Base-by-base conservation (phyloP, 2,888 invertebrate genomes). In the Hedychridium roseum region DNA sequence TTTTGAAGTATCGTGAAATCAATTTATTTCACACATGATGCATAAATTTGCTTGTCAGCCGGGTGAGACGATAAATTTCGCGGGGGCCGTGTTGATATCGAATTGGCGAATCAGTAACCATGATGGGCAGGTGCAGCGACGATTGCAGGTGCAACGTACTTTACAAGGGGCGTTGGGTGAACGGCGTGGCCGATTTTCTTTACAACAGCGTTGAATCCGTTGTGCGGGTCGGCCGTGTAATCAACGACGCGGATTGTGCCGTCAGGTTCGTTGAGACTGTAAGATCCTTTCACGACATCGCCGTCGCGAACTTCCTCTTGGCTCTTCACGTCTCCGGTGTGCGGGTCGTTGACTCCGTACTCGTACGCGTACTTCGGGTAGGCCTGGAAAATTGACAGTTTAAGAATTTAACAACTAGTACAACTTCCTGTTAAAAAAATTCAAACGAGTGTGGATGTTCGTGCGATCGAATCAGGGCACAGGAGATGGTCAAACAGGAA, bases 151-250 rank as follows among this genome's bases (percentile, higher is more conserved):
- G 56, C 54, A 31, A 59, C 57, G 48, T 69, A 67, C 56, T 71
- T 71, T 6, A 63, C 61, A 44, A 65, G 46, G 9, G 71, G 66
- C 12, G 49, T 54, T n/a, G 62, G 71, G 55, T 74, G 73, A 6
- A 65, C 50, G 15, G 72, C 64, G 2, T 72, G 70, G 4, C 72
- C 73, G 37, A 74, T 69, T 42, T 71, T 73, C 58, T 72, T 74
- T 14, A 73, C 74, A 3, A 74, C 68, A 7, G 73, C 74, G 51
- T 74, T 74, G 43, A 73, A 74, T 36, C 72, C 74, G 50, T 72
- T 73, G 57, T 71, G 69, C 45, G 71, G 70, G 54, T 73, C 73
- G 3, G 72, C 73, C 2, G 72, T 72, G 43, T 74, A 74, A 43
- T 74, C 72, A 34, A 74, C 74, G 30, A 74, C 64, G 26, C 74